Percentiles rank a stretch among this genome's conserved stretches.
phyloP scores from a whole-genome alignment of 2,888 invertebrate species.

The Leucoptera coffeella region DNA sequence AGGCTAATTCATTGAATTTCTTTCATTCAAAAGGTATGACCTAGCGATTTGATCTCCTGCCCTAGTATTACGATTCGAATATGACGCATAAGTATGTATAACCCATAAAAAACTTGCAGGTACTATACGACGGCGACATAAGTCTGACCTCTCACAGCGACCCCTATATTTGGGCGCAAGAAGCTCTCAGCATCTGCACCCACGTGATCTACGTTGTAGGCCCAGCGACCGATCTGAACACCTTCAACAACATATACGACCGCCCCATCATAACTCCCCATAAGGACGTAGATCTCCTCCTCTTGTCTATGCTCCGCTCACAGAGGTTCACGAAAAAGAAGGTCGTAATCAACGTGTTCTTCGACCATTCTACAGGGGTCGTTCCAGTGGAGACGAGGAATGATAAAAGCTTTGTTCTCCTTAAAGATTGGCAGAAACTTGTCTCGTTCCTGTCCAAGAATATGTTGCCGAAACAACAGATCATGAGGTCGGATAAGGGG shows the following conservation, averaged over 20 bases:
- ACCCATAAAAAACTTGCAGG: no score
- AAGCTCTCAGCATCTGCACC: constrained; percentile 21
- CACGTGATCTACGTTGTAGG: constrained; percentile 32
- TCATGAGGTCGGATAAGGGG: constrained; percentile 31
- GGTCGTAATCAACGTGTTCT: constrained; percentile 26
- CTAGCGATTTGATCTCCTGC: no score
- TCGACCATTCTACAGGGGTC: constrained; percentile 28
- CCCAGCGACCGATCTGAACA: constrained; percentile 21
- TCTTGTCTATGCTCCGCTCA: constrained; percentile 20
- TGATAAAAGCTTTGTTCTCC: constrained; percentile 19
- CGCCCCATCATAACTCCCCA: constrained; percentile 27
- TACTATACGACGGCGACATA: constrained; percentile 34
- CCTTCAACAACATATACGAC: constrained; percentile 29
- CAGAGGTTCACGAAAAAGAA: constrained; percentile 15
- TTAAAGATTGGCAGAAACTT: constrained; percentile 36
- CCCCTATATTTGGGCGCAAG: constrained; percentile 32
- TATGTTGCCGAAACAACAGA: constrained; percentile 25
- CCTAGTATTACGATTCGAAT: no score
- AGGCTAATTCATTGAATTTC: no score
- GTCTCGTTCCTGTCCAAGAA: constrained; percentile 32
- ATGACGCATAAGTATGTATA: no score
- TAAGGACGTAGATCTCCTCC: constrained; percentile 21
- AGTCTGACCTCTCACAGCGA: constrained; percentile 22
- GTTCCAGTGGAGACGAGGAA: constrained; percentile 25
- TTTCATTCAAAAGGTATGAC: no score